These are phyloP conservation scores for Hepsetus odoe DNA, from an alignment of 2,113 vertebrate genomes.

Conservation along the genomic window DNA sequence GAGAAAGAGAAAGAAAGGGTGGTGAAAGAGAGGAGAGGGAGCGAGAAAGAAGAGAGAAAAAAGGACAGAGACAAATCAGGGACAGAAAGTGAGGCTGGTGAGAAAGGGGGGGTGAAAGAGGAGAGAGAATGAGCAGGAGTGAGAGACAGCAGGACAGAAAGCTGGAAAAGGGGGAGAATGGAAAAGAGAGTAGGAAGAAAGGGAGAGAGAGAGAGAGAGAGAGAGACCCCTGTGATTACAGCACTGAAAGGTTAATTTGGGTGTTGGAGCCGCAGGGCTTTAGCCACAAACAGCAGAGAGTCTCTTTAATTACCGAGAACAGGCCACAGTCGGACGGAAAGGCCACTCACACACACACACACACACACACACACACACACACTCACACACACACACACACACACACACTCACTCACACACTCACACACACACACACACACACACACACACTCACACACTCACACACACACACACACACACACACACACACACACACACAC, in stretches of 20 bases:
- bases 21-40: constrained; percentile 23
- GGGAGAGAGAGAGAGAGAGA: too few species aligned
- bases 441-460: neutral
- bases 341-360: neutral
- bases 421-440: neutral
- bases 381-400: neutral
- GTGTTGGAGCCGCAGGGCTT: neutral
- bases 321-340: neutral
- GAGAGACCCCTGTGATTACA: neutral
- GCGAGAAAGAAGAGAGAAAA: neutral
- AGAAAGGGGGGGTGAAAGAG: neutral
- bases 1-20: constrained; percentile 10
- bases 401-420: neutral
- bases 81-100: too few species aligned
- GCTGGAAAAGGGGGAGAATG: neutral
- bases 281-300: neutral
- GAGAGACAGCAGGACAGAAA: neutral
- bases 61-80: neutral
- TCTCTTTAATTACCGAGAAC: constrained; percentile 12
- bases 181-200: too few species aligned
- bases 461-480: too few species aligned
- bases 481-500: neutral
- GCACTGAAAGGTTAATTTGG: constrained; percentile 9
- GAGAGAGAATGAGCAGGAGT: neutral
- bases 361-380: too few species aligned